Evolutionary conservation across 2,113 vertebrate genomes (phyloP).

Genomic region (Notechis scutatus): DNA sequence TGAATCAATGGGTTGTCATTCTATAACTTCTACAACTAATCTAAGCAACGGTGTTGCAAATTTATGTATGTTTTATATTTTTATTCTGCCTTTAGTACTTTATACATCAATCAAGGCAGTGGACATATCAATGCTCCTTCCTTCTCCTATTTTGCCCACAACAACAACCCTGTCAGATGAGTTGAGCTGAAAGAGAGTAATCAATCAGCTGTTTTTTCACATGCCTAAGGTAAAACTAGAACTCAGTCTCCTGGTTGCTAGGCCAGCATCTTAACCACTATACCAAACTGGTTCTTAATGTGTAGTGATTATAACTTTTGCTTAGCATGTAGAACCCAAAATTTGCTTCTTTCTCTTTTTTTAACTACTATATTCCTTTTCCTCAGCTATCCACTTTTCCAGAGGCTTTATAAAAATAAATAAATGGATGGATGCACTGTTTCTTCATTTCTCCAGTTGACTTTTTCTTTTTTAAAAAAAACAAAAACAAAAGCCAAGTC

Average conservation of each 20-base stretch:
- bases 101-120: neutral
- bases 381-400: neutral
- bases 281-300: neutral
- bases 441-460: neutral
- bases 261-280: neutral
- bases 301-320: neutral
- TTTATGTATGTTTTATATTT: neutral
- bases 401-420: neutral
- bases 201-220: neutral
- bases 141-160: neutral
- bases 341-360: neutral
- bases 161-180: neutral
- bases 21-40: neutral
- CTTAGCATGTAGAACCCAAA: neutral
- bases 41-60: neutral
- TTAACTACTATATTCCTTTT: neutral
- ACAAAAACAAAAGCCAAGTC: neutral
- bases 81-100: neutral
- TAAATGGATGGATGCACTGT: neutral
- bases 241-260: neutral
- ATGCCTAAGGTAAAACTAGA: neutral
- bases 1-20: neutral
- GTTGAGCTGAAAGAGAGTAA: neutral
- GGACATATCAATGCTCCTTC: neutral
- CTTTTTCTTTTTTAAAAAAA: too few relatives aligned